A percentile compares a stretch with the other conserved stretches of the same genome.
phyloP scores from a whole-genome alignment of 2,797 vertebrate genomes.

The Aulostomus chinensis region DNA sequence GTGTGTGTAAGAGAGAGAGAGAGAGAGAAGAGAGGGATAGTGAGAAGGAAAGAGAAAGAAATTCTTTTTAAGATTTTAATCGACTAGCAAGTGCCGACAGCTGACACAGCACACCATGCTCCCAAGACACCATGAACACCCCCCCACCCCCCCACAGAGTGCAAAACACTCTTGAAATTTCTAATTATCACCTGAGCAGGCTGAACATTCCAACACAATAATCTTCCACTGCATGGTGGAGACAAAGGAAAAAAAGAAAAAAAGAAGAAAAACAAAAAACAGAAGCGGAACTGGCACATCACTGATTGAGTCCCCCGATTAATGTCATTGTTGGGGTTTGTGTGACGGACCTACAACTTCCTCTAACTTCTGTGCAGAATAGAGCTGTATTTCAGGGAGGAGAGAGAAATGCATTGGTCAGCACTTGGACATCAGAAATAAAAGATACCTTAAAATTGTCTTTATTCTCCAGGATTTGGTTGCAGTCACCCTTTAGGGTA shows the following conservation, averaged over 20 bases:
- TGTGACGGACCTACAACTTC: no score
- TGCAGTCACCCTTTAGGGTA: no score
- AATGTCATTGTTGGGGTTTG: conserved; percentile 2
- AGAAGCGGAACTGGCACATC: conserved; percentile 17
- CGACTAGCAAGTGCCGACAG: no score
- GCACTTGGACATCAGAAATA: no score
- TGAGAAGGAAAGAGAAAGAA: no score
- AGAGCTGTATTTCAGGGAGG: conserved; percentile 32
- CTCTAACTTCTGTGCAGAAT: conserved; percentile 13
- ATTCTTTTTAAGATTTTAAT: no score
- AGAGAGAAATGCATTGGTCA: no score
- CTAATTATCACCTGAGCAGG: conserved; percentile 61
- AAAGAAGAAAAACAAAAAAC: neutral
- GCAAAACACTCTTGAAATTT: conserved; percentile 63
- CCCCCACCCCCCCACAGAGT: conserved; percentile 52
- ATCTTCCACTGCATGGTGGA: conserved; percentile 26
- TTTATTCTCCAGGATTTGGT: no score
- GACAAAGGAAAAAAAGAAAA: neutral
- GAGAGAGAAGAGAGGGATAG: no score
- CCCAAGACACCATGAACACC: conserved; percentile 50
- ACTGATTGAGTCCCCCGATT: conserved; percentile 36
- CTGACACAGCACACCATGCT: conserved; percentile 46
- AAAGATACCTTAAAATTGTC: no score
- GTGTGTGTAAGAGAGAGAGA: no score
- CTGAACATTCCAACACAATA: conserved; percentile 19